Evolutionary conservation across 1,140 invertebrate genomes (phyloP).

Genomic region (Drosophila auraria): DNA sequence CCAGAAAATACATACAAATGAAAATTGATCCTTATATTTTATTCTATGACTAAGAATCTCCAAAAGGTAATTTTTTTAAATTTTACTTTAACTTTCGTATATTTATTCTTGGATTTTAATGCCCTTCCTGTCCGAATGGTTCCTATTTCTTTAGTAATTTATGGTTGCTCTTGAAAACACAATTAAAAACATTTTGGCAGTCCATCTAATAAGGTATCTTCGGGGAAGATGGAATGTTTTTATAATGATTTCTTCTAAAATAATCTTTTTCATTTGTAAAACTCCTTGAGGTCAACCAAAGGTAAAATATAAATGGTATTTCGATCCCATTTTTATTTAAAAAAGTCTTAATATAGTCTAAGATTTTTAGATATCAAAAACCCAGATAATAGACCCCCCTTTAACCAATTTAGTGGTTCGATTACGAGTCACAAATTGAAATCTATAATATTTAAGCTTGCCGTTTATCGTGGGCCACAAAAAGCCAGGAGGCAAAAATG

Average conservation of each 20-base stretch:
- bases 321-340: not conserved
- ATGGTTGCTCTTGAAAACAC: too few relatives aligned
- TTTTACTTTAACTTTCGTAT: too few relatives aligned
- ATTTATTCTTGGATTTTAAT: too few relatives aligned
- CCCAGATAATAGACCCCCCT: not conserved
- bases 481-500: constrained; percentile 25
- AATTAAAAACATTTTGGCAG: too few relatives aligned
- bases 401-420: constrained; percentile 14
- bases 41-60: not conserved
- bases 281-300: not conserved
- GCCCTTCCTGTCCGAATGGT: too few relatives aligned
- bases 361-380: not conserved
- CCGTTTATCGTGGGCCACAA: constrained; percentile 9
- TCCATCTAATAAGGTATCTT: too few relatives aligned
- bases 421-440: constrained; percentile 67
- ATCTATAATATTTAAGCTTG: constrained; percentile 56
- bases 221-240: not conserved
- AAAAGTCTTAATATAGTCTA: not conserved
- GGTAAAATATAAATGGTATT: not conserved
- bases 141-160: not conserved
- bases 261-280: not conserved
- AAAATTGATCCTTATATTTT: not conserved
- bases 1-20: not conserved
- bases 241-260: not conserved
- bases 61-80: not conserved